A percentile compares a stretch with the other conserved stretches of the same genome.
Evolutionary conservation across 2,888 invertebrate species (phyloP).

Genomic region (Tetragnatha montana): DNA sequence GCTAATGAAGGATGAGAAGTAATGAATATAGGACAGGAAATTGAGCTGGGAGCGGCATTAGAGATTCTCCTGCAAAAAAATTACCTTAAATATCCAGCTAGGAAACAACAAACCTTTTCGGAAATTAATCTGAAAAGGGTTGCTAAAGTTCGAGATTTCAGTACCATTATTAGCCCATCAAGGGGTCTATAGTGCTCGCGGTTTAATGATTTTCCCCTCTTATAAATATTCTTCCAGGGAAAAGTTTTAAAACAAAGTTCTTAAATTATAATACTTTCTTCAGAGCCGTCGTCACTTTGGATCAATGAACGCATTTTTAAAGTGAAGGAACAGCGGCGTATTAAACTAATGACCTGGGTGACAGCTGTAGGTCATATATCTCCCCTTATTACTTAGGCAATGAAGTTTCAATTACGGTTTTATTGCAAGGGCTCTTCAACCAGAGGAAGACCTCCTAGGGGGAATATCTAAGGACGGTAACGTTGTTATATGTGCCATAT

Average conservation of each 20-base stretch:
- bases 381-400: slow-evolving; percentile 61
- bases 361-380: slow-evolving; percentile 61
- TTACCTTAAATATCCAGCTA: slow-evolving; percentile 6
- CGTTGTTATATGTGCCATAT: slow-evolving; percentile 14
- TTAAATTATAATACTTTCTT: slow-evolving; percentile 53
- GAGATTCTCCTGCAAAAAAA: background rate
- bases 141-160: slow-evolving; percentile 38
- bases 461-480: background rate
- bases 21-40: slow-evolving; percentile 37
- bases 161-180: slow-evolving; percentile 59
- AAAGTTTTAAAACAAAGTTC: slow-evolving; percentile 67
- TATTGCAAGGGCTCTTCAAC: slow-evolving; percentile 34
- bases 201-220: slow-evolving; percentile 60
- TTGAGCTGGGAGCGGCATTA: background rate
- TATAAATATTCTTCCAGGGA: slow-evolving; percentile 24
- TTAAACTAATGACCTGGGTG: slow-evolving; percentile 62
- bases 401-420: slow-evolving; percentile 65
- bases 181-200: slow-evolving; percentile 34
- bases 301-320: slow-evolving; percentile 65
- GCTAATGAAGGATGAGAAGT: slow-evolving; percentile 34
- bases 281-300: slow-evolving; percentile 45
- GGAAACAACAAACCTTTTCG: slow-evolving; percentile 19
- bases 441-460: background rate
- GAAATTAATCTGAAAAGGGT: background rate
- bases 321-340: slow-evolving; percentile 33